Base-by-base conservation (phyloP, 2,797 vertebrate genomes). In the Tenualosa ilisha region DNA sequence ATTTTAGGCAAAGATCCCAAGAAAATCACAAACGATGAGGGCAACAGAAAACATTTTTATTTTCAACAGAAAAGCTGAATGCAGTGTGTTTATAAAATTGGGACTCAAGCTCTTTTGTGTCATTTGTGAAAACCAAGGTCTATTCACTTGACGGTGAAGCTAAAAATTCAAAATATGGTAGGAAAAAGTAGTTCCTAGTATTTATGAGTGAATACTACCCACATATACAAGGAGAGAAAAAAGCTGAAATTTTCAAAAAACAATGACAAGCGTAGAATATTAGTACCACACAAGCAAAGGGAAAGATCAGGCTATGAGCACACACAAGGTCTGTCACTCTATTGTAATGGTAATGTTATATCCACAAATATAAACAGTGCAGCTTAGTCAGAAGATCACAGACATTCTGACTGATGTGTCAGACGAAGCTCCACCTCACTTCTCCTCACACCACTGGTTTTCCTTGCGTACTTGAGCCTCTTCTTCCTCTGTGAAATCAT, bases 401-500 rank as follows among this genome's bases (percentile, higher is more conserved):
- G 94, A 93, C 96, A 96, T 95, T 95, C 96, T 96, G 72, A 40
- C 72, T 96, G 96, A 95, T 95, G 95, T 93, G 88, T 86, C 86
- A 93, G 94, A 93, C 37, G 20, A 1, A 40, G 17, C 17, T 88
- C 83, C 93, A 94, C 94, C 72, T 79, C 72, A 99, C 94, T 99
- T 99, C 92, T 99, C 98, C 98, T 99, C 98, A 93, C 98, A 99
- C 98, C 98, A 99, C 94, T 99, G 98, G 95, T 99, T 99, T 94
- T 98, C 98, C 95, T 98, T 99, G 94, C 97, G 97, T 95, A 99
- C 98, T 98, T 99, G 98, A 94, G 98, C 98, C 94, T 99, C 98
- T 81, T 99, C 98, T 92, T 99, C 98, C 94, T 99, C 98, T 91
- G 98, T 99, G 90, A 99, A 99, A 93, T 99, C 98, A 90, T 99